Base-by-base conservation (phyloP, 2,797 vertebrate genomes). In the Bradypus variegatus region DNA sequence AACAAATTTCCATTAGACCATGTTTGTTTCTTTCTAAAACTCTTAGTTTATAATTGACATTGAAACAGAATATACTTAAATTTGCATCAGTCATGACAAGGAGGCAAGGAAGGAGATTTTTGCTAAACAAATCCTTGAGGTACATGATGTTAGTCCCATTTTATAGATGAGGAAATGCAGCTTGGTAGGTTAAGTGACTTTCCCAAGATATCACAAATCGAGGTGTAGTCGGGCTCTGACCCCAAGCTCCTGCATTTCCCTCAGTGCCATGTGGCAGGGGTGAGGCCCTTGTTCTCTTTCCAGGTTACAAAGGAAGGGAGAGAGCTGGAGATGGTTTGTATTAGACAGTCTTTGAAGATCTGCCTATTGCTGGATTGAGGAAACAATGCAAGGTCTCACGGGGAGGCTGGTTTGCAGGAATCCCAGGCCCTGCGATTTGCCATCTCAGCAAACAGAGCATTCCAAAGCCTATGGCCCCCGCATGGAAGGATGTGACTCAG, bases 251-350 rank as follows among this genome's bases (percentile, higher is more conserved):
- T 1, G 50, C 25, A 60, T 84, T 45, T 84, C 72, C 45, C 64
- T 50, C 0, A 1, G n/a, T 18, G 53, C 55, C 79, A 12, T 0
- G n/a, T 16, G 33, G 41, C 64, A 38, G 27, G 33, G 16, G 8
- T 8, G n/a, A 19, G 70, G n/a, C 53, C 12, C 29, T 55, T 55
- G 0, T 25, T 31, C 25, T 38, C 48, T 55, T 50, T 69, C 27
- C 53, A 29, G 64, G 36, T 70, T 21, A 38, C 7, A 4, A 48
- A 19, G 13, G 62, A 38, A 31, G 72, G 62, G 8, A 89, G 38
- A 0, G 36, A 19, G 16, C 8, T 10, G 13, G 75, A 72, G 33
- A 53, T 16, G 58, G 10, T n/a, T 9, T 0, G 5, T 1, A 12
- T 6, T 13, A 60, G 23, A 79, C 0, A 1, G 25, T 10, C 33